phyloP scores from a whole-genome alignment of 2,113 vertebrate species.

The Ammodytes dubius region DNA sequence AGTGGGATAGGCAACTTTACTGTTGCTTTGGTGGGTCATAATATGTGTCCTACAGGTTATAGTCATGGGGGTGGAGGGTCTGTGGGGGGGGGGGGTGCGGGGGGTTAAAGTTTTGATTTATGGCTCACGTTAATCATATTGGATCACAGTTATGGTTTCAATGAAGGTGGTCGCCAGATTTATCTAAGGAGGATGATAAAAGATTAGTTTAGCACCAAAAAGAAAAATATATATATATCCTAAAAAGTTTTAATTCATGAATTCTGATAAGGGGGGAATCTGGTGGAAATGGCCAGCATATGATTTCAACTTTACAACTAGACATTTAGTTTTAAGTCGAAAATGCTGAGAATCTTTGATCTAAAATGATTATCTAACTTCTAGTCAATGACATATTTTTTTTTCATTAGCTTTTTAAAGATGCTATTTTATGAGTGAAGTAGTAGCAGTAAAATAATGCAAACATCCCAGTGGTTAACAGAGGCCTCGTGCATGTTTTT shows the following conservation, averaged over 20 bases:
- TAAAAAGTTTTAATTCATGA: neutral
- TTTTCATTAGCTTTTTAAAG: neutral
- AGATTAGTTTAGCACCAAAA: no score
- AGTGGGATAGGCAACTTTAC: neutral
- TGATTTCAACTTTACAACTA: neutral
- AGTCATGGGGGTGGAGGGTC: no score
- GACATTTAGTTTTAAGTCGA: neutral
- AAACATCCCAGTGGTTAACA: neutral
- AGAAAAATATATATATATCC: no score
- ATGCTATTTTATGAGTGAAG: neutral
- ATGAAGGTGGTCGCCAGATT: neutral
- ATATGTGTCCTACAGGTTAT: conserved; percentile 25
- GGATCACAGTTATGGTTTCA: neutral
- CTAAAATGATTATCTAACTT: neutral
- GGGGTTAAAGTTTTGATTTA: conserved; percentile 46
- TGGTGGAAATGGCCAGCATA: no score
- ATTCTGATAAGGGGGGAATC: neutral
- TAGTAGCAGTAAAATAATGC: conserved; percentile 4
- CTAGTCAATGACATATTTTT: neutral
- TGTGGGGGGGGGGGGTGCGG: no score
- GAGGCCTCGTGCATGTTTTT: neutral
- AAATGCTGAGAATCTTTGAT: neutral
- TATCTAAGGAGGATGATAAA: neutral
- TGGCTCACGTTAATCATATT: neutral
- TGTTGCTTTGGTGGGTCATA: conserved; percentile 19